Conservation (phyloP, 2,888 invertebrate genomes). For the Drosophila vallismaia region DNA sequence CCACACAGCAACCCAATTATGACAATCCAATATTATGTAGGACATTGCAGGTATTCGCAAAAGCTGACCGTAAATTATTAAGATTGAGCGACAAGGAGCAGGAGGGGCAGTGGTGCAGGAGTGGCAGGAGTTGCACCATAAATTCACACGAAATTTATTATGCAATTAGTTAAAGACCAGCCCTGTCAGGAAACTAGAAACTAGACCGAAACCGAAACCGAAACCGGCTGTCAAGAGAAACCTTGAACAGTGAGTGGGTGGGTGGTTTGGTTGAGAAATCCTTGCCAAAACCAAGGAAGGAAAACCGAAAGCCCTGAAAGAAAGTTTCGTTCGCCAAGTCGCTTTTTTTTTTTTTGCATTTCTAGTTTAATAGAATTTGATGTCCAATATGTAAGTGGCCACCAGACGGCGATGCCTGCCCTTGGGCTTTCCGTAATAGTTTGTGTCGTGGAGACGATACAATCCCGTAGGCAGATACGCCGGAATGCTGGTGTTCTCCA, state of each 20-base stretch:
- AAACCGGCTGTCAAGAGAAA: neutral
- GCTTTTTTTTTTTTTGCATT: conserved; percentile 25
- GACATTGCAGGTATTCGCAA: too few relatives aligned
- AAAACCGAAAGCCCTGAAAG: conserved; percentile 18
- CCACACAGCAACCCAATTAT: conserved; percentile 43
- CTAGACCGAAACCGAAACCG: conserved; percentile 5
- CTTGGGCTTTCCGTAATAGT: conserved; percentile 45
- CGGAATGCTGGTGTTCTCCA: conserved; percentile 58
- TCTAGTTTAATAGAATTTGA: conserved; percentile 55
- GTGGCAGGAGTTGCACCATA: conserved; percentile 53
- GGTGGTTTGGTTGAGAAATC: conserved; percentile 1
- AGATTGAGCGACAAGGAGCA: conserved; percentile 56
- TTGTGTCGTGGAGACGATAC: conserved; percentile 44
- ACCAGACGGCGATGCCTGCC: conserved; percentile 45
- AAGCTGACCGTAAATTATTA: conserved; percentile 53
- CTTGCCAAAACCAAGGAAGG: neutral
- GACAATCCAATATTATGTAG: conserved; percentile 48
- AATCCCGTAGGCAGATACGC: conserved; percentile 48
- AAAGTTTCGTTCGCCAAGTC: conserved; percentile 21
- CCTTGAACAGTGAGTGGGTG: conserved; percentile 22
- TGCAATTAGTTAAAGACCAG: conserved; percentile 68
- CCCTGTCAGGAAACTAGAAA: conserved; percentile 40
- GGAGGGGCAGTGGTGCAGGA: conserved; percentile 32
- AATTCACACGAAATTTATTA: conserved; percentile 69
- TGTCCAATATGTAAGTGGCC: conserved; percentile 40